Evolutionary conservation across 2,888 invertebrate genomes (phyloP).

Genomic region (Sericinus montela): DNA sequence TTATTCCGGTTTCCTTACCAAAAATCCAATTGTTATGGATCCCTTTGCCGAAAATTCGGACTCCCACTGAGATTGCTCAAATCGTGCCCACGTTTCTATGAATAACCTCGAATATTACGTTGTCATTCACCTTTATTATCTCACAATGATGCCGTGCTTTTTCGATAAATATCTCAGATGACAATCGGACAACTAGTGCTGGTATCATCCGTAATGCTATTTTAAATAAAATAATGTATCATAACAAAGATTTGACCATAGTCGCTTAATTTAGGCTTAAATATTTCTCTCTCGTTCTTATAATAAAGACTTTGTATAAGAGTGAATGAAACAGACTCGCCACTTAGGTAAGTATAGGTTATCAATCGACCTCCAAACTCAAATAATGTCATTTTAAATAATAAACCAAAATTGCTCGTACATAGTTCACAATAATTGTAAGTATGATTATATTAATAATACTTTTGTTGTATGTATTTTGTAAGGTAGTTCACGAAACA

Average conservation of each 20-base stretch:
- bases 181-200: conserved; percentile 55
- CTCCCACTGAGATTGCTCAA: conserved; percentile 74
- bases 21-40: conserved; percentile 77
- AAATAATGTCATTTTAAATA: conserved; percentile 18
- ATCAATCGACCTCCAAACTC: neutral
- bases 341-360: neutral
- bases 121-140: conserved; percentile 78
- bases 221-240: conserved; percentile 66
- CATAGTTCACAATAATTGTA: conserved; percentile 1
- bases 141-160: conserved; percentile 76
- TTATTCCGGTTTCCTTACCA: conserved; percentile 78
- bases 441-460: conserved; percentile 14
- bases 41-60: conserved; percentile 66
- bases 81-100: conserved; percentile 58
- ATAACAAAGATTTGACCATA: conserved; percentile 35
- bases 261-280: conserved; percentile 11
- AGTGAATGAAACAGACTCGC: neutral
- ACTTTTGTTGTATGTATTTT: conserved; percentile 8
- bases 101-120: conserved; percentile 75
- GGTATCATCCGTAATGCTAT: conserved; percentile 41
- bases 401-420: conserved; percentile 6
- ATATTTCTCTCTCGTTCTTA: conserved; percentile 1
- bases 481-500: conserved; percentile 3
- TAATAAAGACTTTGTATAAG: neutral
- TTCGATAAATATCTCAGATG: conserved; percentile 72